Conservation (phyloP, 2,113 vertebrate genomes). For the Siniperca chuatsi region DNA sequence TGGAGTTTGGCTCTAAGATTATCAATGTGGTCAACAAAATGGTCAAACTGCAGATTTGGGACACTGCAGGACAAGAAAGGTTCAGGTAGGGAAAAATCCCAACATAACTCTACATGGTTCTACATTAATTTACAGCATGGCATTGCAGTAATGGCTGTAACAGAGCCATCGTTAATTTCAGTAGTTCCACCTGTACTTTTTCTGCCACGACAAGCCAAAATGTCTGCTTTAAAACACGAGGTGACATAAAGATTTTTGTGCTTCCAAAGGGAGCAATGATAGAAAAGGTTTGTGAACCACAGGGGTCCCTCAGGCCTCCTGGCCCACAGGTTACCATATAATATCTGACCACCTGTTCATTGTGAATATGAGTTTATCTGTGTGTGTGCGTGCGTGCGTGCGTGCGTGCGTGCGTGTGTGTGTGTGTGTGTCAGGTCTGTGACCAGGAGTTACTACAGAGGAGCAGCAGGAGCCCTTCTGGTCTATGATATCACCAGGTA, state of each 20-base stretch:
- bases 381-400: slow-evolving; percentile 23
- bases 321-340: not conserved
- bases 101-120: not conserved
- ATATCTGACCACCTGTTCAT: not conserved
- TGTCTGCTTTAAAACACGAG: not conserved
- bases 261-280: not conserved
- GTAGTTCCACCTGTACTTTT: not conserved
- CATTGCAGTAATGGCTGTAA: not conserved
- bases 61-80: slow-evolving; percentile 94
- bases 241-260: not conserved
- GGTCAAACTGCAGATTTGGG: slow-evolving; percentile 96
- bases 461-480: slow-evolving; percentile 92
- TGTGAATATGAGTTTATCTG: not conserved
- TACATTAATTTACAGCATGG: not conserved
- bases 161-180: not conserved
- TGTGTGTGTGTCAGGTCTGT: slow-evolving; percentile 87
- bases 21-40: slow-evolving; percentile 93
- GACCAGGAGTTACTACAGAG: slow-evolving; percentile 94
- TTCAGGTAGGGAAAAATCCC: slow-evolving; percentile 85
- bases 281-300: too few relatives aligned
- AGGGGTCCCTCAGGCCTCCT: too few relatives aligned
- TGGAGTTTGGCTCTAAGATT: slow-evolving; percentile 95
- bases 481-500: slow-evolving; percentile 96
- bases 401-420: not conserved
- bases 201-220: not conserved